phyloP scores from a whole-genome alignment of 2,113 vertebrate species.

The Nesogale talazaci region DNA sequence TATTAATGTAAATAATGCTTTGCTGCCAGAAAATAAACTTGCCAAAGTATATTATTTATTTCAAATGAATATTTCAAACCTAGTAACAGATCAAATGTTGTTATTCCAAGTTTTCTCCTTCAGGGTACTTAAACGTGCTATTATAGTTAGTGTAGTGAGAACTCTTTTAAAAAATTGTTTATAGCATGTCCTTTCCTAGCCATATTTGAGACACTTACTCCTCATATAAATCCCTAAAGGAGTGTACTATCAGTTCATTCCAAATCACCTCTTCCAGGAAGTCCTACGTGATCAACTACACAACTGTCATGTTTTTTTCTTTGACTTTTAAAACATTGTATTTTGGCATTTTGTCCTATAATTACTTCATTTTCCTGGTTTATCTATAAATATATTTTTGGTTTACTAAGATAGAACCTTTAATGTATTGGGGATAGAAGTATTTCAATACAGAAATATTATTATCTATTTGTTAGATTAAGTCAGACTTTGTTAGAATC shows the following conservation, averaged over 20 bases:
- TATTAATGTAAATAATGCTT: not conserved
- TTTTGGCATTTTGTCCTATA: constrained; percentile 23
- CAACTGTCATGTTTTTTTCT: not conserved
- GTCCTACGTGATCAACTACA: not conserved
- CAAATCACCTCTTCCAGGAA: not conserved
- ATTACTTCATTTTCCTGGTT: constrained; percentile 47
- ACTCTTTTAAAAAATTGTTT: not conserved
- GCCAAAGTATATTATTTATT: not conserved
- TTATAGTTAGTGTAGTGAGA: not conserved
- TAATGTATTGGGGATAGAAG: not conserved
- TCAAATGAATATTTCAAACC: not conserved
- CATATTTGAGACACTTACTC: not conserved
- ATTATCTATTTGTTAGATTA: not conserved
- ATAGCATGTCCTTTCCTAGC: not conserved
- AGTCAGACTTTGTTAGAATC: constrained; percentile 34
- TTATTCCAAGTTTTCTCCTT: constrained; percentile 25
- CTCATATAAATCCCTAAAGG: not conserved
- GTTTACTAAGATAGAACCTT: not conserved
- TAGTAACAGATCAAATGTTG: not conserved
- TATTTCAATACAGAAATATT: not conserved
- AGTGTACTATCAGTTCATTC: not conserved
- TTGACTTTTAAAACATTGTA: not conserved
- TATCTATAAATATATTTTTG: constrained; percentile 29
- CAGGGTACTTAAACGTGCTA: not conserved
- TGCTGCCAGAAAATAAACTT: not conserved